Base-by-base conservation (phyloP, 2,113 vertebrate genomes). In the Turnix velox region DNA sequence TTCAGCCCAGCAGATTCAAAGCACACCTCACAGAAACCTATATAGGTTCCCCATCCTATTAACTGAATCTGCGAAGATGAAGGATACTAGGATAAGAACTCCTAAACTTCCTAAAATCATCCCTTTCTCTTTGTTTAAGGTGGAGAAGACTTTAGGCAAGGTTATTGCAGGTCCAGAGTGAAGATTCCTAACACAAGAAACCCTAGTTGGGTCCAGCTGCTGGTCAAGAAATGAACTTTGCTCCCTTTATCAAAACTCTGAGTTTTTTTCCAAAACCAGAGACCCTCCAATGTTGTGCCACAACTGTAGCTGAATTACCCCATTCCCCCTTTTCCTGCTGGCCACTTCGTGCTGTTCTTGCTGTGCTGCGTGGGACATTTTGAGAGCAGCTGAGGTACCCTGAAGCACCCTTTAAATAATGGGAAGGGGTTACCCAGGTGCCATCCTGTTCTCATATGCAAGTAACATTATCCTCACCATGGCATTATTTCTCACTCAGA, bases 401-500 rank as follows among this genome's bases (percentile, higher is more conserved):
- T 5, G 18, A 84, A 78, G n/a, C 4, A 2, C 30, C 42, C 28
- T 65, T 67, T 65, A 45, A 14, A 18, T 45, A 46, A 40, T 6
- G 35, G 37, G 65, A 92, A 45, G 55, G 35, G 19, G 18, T 51
- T 69, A 33, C 31, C 23, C 43, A 63, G 24, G 35, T 75, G 55
- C 72, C 54, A 58, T 46, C 28, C 63, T 63, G 46, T n/a, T 85
- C 30, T 67, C 0, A 0, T 54, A 17, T 0, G 0, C 20, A 31
- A 2, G 0, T 48, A 61, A 35, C 28, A 57, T 31, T 23, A 40
- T 71, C 65, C 43, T 35, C 0, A 0, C 27, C 49, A 37, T 0
- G 0, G 18, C 58, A 31, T 74, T 63, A 52, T 55, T 93, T 73
- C 66, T 87, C 8, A 0, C 66, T 52, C 48, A 66, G 54, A 84